Evolutionary conservation across 2,797 vertebrate genomes (phyloP), one percentile per base, ranked within the genome.

Genomic region (Crocidura indochinensis): DNA sequence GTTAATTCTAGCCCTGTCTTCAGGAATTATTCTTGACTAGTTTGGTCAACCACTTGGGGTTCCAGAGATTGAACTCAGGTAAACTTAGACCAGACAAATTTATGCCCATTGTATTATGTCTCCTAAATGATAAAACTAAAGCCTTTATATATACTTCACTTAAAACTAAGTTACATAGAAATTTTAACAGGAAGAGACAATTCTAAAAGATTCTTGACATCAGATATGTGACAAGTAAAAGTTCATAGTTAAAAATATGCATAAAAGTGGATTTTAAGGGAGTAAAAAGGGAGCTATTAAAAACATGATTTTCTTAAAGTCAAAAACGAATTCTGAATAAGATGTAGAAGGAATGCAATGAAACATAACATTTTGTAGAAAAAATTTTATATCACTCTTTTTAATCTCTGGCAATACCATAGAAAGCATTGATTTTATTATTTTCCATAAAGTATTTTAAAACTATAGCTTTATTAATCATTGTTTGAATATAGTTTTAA

Each of bases 401-500:
- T 90, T 8, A 15, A 72, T 8, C 24, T 47, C 9, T 46, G 19
- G 62, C 8, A 31, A 38, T 24, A 6, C 14, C 60, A 83, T 81
- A 49, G 60, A 64, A 68, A 90, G 26, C 2, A 88, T 22, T 76
- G 60, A 27, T 46, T 19, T 10, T 22, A 9, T 69, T 56, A 60
- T n/a, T 81, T 88, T 69, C 10, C 77, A 31, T 81, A 15, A 62
- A 11, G 1, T 12, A 27, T 62, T 85, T 84, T 31, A n/a, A 80
- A 80, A 44, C 24, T 31, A 73, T 47, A 29, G 0, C 17, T 76
- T 77, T 26, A 29, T 71, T 29, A 47, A 10, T n/a, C 84, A 4
- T 2, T 38, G 22, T 83, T 77, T 51, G 0, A 92, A 73, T 51
- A 73, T 87, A 96, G 94, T 76, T 79, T n/a, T 64, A 47, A 85